Conservation (phyloP, 2,888 invertebrate species). For the Chymomyza amoena region DNA sequence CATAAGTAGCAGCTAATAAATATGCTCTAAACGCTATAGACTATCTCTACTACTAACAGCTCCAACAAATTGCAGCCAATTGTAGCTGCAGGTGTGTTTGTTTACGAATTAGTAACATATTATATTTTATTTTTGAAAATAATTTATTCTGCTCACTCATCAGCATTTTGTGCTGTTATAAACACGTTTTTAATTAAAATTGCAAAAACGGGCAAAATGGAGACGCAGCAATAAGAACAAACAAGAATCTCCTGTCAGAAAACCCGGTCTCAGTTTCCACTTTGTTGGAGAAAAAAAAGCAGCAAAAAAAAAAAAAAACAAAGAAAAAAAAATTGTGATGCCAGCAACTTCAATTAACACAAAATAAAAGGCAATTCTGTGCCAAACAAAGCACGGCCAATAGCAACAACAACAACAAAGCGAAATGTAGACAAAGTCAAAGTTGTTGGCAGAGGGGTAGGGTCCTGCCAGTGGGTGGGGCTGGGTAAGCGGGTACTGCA, state of each 20-base stretch:
- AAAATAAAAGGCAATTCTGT: conserved; percentile 70
- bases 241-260: conserved; percentile 22
- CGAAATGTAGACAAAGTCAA: conserved; percentile 32
- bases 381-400: conserved; percentile 55
- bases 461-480: neutral
- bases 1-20: neutral
- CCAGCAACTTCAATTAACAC: conserved; percentile 70
- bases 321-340: conserved; percentile 55
- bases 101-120: conserved; percentile 23
- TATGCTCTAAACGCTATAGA: neutral
- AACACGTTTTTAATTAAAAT: conserved; percentile 74
- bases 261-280: neutral
- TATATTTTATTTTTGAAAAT: conserved; percentile 51
- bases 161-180: conserved; percentile 69
- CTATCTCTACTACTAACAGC: neutral
- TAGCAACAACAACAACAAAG: conserved; percentile 28
- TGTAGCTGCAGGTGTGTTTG: neutral
- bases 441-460: neutral
- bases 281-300: conserved; percentile 6
- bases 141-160: conserved; percentile 72
- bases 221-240: conserved; percentile 50
- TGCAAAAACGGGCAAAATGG: conserved; percentile 63
- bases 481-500: neutral
- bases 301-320: conserved; percentile 35
- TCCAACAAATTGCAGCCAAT: neutral